Conservation (phyloP, 2,113 vertebrate species). For the Odocoileus hemionus region DNA sequence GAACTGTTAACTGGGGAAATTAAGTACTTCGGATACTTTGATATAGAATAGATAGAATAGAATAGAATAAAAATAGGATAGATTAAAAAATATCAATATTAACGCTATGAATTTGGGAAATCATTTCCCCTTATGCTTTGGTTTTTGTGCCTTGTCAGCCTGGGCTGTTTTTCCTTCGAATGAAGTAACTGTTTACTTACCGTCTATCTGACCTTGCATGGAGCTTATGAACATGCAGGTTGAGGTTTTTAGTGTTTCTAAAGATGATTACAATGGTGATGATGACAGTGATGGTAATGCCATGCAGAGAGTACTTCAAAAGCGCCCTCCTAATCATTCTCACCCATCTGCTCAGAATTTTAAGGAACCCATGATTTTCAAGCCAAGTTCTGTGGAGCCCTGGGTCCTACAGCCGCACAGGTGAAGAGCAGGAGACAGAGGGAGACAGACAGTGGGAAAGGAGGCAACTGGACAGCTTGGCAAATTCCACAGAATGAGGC, state of each 20-base stretch:
- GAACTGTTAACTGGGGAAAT: not conserved
- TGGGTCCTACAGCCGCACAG: not conserved
- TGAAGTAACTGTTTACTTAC: not conserved
- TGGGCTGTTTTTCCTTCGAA: not conserved
- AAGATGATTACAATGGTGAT: not conserved
- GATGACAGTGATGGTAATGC: not conserved
- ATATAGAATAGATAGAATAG: no score
- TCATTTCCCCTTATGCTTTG: not conserved
- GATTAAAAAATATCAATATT: not conserved
- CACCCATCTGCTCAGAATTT: not conserved
- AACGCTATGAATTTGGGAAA: not conserved
- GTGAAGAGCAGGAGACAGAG: not conserved
- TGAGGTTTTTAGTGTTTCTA: not conserved
- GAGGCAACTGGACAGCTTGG: not conserved
- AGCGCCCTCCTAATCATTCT: not conserved
- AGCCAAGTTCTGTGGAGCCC: not conserved
- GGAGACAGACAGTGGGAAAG: not conserved
- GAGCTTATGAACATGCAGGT: not conserved
- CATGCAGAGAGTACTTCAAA: not conserved
- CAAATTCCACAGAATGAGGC: rapidly evolving
- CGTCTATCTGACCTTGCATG: not conserved
- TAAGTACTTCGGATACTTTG: not conserved
- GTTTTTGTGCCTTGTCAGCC: not conserved
- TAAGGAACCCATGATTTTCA: conserved; percentile 9
- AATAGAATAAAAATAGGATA: not conserved